Evolutionary conservation across 2,888 invertebrate genomes (phyloP), one percentile per base, ranked within the genome.

Genomic region (Cyclophora punctaria): DNA sequence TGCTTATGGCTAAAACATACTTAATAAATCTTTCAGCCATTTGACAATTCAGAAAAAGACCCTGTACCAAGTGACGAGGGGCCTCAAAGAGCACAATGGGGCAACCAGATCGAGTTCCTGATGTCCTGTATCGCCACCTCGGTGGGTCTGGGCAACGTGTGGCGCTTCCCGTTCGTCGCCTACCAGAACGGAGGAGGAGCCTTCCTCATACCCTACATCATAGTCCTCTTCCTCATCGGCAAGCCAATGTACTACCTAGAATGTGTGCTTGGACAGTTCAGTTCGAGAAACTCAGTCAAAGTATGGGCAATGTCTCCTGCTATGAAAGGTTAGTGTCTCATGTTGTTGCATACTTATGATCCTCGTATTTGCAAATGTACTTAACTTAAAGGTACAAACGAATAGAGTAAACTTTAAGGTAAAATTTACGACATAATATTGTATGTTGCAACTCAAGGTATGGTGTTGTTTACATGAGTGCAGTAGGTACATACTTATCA

Each of bases 181-280:
- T 93, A 91, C 68, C 90, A 93, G 68, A 94, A 94, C 65, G 94
- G 94, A 3, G 94, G 93, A 1, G 93, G 93, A 2, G 93, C 93
- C 3, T 93, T 93, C 65, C 89, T 93, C 0, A 92, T 94, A 52
- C 94, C 94, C 0, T 94, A 94, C 72, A 89, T 94, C 34, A 90
- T 93, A 37, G 92, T 93, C 2, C 77, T 94, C 35, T 76, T 93
- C 46, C 66, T 94, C 41, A 91, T 94, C 52, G 95, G 95, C 47
- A 92, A 94, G 62, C 95, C 95, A 0, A 91, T 96, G 84, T 96
- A 96, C 74, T 95, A 94, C 71, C 82, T 97, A 70, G 96, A 97
- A 81, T 93, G 95, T 83, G 88, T 92, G 2, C 73, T 96, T 5
- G 96, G 96, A 6, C 96, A 97, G 74, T 97, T 96, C 70, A 92